Evolutionary conservation across 1,140 invertebrate genomes (phyloP).

Genomic region (Zaprionus camerounensis): DNA sequence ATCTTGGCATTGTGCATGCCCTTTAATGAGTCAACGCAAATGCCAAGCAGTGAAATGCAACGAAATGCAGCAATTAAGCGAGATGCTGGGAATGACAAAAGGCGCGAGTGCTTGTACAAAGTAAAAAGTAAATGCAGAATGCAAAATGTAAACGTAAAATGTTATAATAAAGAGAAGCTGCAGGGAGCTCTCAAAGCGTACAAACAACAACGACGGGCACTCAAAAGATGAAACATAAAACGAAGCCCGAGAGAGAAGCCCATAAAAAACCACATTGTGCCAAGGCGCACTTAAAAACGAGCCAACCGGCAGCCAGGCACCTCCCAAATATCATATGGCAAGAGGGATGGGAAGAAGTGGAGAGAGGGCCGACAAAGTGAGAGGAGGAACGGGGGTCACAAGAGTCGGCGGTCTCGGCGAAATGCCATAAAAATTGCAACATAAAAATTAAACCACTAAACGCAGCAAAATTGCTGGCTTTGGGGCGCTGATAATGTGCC

Average conservation of each 20-base stretch:
- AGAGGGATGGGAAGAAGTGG: slow-evolving; percentile 14
- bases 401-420: slow-evolving; percentile 25
- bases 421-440: slow-evolving; percentile 70
- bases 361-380: slow-evolving; percentile 2
- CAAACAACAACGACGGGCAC: slow-evolving; percentile 60
- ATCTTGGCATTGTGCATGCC: slow-evolving; percentile 9
- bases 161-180: slow-evolving; percentile 43
- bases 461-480: slow-evolving; percentile 59
- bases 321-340: slow-evolving; percentile 26
- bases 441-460: slow-evolving; percentile 82
- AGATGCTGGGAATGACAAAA: slow-evolving; percentile 54
- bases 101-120: slow-evolving; percentile 4
- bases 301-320: slow-evolving; percentile 18
- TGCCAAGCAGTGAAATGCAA: slow-evolving; percentile 50
- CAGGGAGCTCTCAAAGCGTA: slow-evolving; percentile 43
- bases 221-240: slow-evolving; percentile 82
- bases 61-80: slow-evolving; percentile 21
- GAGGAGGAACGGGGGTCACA: not conserved
- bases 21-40: slow-evolving; percentile 23
- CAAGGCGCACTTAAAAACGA: slow-evolving; percentile 67
- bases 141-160: slow-evolving; percentile 21
- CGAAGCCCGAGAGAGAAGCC: slow-evolving; percentile 60
- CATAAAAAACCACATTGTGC: slow-evolving; percentile 81
- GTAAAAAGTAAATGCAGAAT: slow-evolving; percentile 40
- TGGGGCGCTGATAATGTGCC: slow-evolving; percentile 37